Percentiles rank a stretch among this genome's conserved stretches.
Conservation (phyloP, 2,888 invertebrate genomes). For the Ctena decussata region DNA sequence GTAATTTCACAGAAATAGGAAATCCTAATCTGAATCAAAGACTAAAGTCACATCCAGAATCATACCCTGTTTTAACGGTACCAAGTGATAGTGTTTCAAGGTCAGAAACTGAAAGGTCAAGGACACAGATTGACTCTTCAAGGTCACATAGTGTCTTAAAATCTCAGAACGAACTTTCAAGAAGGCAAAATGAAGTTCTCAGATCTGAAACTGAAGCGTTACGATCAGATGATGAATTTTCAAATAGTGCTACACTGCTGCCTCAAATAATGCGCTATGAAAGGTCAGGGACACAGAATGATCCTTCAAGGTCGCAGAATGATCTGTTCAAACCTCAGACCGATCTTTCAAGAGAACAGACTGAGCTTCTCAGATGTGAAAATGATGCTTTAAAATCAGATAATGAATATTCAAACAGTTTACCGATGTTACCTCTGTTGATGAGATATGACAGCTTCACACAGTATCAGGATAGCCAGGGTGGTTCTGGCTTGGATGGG, state of each 20-base stretch:
- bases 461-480: not conserved
- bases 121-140: no score
- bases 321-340: not conserved
- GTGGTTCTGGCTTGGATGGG: not conserved
- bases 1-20: no score
- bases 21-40: not conserved
- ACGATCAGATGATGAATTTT: no score
- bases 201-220: no score
- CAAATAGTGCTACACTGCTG: no score
- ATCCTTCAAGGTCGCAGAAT: not conserved
- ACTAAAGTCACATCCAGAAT: not conserved
- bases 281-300: no score
- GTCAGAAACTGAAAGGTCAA: not conserved
- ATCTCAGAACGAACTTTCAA: no score
- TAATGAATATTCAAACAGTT: not conserved
- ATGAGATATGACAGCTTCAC: not conserved
- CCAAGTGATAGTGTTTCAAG: not conserved
- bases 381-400: not conserved
- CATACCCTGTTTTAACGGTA: not conserved
- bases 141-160: no score
- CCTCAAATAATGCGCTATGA: no score
- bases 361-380: not conserved
- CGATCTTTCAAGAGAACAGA: not conserved
- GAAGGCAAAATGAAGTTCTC: no score
- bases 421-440: not conserved